Percentiles rank a stretch among this genome's conserved stretches.
Conservation (phyloP, 2,888 invertebrate genomes). For the Heliconius sara region DNA sequence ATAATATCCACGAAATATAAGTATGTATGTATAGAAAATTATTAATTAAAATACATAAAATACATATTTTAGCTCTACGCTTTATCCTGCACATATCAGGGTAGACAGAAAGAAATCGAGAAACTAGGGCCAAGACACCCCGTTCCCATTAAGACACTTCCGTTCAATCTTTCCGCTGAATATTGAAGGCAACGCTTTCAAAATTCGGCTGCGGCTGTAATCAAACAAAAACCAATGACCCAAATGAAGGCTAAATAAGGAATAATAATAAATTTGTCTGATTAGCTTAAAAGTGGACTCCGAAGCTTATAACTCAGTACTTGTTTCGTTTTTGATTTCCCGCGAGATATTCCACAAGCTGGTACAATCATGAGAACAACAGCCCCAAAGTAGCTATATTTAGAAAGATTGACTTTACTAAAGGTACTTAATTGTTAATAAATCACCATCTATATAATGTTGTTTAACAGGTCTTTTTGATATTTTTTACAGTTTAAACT, state of each 20-base stretch:
- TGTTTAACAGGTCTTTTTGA: not conserved
- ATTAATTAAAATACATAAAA: too few species aligned
- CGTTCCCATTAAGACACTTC: too few species aligned
- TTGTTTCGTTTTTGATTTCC: constrained; percentile 48
- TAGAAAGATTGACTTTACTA: constrained; percentile 3
- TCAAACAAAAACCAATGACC: constrained; percentile 23
- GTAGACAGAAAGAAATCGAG: too few species aligned
- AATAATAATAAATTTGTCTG: constrained; percentile 5
- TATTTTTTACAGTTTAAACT: too few species aligned
- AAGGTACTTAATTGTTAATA: constrained; percentile 7
- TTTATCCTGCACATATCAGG: too few species aligned
- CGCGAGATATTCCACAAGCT: constrained; percentile 46
- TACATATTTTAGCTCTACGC: too few species aligned
- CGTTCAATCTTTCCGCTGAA: too few species aligned
- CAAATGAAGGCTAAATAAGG: constrained; percentile 16
- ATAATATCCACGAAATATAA: too few species aligned
- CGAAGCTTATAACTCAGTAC: constrained; percentile 39
- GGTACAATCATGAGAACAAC: constrained; percentile 22
- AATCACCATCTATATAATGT: not conserved
- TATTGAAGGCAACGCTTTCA: too few species aligned
- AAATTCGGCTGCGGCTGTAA: too few species aligned
- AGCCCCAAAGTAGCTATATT: not conserved
- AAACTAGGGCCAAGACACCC: too few species aligned
- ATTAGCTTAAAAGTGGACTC: constrained; percentile 37
- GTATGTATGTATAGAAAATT: too few species aligned